Evolutionary conservation across 2,888 invertebrate genomes (phyloP).

Genomic region (Drosophila meridiana): DNA sequence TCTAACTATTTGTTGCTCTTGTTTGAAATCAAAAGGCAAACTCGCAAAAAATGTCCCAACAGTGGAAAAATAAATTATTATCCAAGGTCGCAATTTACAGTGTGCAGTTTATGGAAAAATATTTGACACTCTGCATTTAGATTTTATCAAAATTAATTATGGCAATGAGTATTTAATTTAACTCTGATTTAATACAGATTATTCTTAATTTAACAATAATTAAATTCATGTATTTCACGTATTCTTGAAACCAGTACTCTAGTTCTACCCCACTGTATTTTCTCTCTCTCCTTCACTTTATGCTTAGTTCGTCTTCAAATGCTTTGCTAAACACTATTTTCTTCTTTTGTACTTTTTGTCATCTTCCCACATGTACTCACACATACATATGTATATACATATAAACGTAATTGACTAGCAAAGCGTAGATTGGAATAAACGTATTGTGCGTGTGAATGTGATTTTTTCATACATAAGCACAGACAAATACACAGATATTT

Average conservation of each 20-base stretch:
- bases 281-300: neutral
- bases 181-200: neutral
- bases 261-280: neutral
- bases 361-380: neutral
- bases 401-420: neutral
- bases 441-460: slow-evolving; percentile 1
- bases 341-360: neutral
- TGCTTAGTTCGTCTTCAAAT: neutral
- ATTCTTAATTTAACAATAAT: neutral
- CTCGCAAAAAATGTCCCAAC: slow-evolving; percentile 3
- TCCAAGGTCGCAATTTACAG: neutral
- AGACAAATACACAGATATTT: neutral
- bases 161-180: neutral
- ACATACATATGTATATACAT: neutral
- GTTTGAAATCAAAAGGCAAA: neutral
- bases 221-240: neutral
- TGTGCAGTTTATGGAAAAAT: neutral
- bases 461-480: neutral
- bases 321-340: neutral
- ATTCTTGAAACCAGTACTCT: neutral
- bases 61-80: neutral
- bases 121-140: neutral
- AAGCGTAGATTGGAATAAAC: neutral
- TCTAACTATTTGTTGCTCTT: neutral
- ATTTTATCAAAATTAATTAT: neutral